Evolutionary conservation across 2,797 vertebrate species (phyloP).

Genomic region (Gymnothorax javanicus): DNA sequence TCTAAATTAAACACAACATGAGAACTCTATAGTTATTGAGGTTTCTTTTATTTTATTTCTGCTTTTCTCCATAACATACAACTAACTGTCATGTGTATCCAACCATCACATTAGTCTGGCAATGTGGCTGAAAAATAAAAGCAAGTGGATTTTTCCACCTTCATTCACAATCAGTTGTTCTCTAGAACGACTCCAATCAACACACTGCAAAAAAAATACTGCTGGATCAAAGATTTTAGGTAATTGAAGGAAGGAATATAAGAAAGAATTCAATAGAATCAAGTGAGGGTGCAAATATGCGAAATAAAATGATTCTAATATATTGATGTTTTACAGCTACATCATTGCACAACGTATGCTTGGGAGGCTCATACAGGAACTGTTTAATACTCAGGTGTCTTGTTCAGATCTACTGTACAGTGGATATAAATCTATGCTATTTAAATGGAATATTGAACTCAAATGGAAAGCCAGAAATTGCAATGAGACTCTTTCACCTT

Average conservation of each 20-base stretch:
- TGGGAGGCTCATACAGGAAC: not conserved
- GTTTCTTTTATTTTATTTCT: not conserved
- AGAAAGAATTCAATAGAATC: not conserved
- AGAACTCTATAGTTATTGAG: conserved; percentile 28
- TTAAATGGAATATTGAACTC: no score
- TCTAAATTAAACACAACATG: conserved; percentile 77
- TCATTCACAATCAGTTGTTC: not conserved
- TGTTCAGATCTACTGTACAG: not conserved
- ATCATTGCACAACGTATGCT: not conserved
- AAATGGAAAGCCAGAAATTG: no score
- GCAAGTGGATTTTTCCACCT: not conserved
- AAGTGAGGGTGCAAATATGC: not conserved
- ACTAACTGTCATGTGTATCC: not conserved
- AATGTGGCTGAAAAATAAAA: not conserved
- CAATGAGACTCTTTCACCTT: no score
- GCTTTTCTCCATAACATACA: not conserved
- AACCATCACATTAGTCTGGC: not conserved
- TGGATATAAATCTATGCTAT: no score
- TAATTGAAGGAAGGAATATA: not conserved
- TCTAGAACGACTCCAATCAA: not conserved
- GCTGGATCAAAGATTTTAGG: not conserved
- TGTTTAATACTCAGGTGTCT: not conserved
- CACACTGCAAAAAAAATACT: not conserved
- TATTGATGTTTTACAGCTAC: not conserved
- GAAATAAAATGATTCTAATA: not conserved